Percentiles rank a stretch among this genome's conserved stretches.
Conservation (phyloP, 2,888 invertebrate genomes). For the Hydroisotoma schaefferi region DNA sequence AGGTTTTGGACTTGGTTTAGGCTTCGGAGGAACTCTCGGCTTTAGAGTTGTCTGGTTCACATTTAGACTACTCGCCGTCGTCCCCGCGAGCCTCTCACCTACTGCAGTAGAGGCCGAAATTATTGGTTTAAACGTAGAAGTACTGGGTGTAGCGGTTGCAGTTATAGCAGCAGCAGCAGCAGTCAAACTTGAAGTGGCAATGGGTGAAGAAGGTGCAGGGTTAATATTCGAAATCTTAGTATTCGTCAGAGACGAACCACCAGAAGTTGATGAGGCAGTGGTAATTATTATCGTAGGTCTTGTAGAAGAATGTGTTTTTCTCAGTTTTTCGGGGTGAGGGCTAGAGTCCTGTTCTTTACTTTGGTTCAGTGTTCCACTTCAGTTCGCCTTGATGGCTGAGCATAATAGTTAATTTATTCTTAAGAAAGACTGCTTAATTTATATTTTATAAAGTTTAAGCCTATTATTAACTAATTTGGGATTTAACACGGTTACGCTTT, state of each 20-base stretch:
- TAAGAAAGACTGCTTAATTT: no score
- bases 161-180: not conserved
- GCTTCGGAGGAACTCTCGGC: conserved; percentile 13
- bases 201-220: not conserved
- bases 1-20: conserved; percentile 12
- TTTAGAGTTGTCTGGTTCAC: conserved; percentile 1
- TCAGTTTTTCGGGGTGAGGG: not conserved
- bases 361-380: not conserved
- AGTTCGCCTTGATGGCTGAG: not conserved
- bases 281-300: not conserved
- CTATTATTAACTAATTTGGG: no score
- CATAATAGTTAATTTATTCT: not conserved
- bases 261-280: no score
- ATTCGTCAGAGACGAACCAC: no score
- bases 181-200: not conserved
- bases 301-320: not conserved
- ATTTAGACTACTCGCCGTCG: not conserved
- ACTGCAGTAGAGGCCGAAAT: conserved; percentile 9
- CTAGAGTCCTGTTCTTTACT: not conserved
- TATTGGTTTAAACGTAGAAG: not conserved
- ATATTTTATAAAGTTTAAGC: no score
- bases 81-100: conserved; percentile 11
- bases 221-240: not conserved
- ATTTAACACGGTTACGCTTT: not conserved
- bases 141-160: not conserved